These are phyloP conservation scores for Muscicapa comitata DNA, from an alignment of 2,797 vertebrate genomes.

Conservation along the genomic window DNA sequence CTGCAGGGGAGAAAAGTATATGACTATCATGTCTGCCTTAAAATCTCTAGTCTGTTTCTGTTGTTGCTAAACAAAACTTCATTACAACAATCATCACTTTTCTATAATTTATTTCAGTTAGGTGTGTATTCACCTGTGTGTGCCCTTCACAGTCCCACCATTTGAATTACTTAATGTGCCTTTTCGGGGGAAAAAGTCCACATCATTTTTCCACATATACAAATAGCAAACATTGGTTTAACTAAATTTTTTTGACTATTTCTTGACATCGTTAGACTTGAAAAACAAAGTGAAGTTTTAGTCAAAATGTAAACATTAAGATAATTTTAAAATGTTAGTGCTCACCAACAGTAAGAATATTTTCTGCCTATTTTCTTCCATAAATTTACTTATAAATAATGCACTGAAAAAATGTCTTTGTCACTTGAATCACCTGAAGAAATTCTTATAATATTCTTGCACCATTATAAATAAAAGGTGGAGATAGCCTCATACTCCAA, in stretches of 20 bases:
- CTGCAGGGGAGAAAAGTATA: not conserved
- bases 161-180: not conserved
- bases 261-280: not conserved
- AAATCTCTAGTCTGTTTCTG: not conserved
- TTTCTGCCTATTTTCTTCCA: not conserved
- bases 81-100: not conserved
- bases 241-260: not conserved
- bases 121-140: not conserved
- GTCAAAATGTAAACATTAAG: slow-evolving; percentile 7
- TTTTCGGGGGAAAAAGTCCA: not conserved
- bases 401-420: not conserved
- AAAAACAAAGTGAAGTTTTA: slow-evolving; percentile 25
- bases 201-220: not conserved
- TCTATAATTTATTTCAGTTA: not conserved
- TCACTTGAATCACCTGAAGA: not conserved
- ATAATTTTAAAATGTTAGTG: slow-evolving; percentile 1
- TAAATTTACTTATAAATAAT: slow-evolving; percentile 19
- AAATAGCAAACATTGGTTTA: not conserved
- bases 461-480: not conserved
- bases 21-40: not conserved
- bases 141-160: not conserved
- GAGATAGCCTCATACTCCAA: not conserved
- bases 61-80: not conserved
- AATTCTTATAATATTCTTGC: not conserved
- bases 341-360: not conserved